These are phyloP conservation scores for Baryphthengus martii DNA, from an alignment of 2,113 vertebrate species.

Conservation along the genomic window DNA sequence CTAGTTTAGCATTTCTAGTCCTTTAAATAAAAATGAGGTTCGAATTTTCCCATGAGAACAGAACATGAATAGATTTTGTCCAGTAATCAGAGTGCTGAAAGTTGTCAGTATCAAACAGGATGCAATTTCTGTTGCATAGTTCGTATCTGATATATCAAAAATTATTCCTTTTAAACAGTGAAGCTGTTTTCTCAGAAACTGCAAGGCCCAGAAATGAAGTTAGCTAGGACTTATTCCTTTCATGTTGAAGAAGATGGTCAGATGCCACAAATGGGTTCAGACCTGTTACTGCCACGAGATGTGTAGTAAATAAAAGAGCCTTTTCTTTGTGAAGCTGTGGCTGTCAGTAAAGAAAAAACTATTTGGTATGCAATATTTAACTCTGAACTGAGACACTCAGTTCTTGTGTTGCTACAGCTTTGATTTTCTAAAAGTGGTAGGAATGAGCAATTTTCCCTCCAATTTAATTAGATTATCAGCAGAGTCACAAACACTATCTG, in stretches of 20 bases:
- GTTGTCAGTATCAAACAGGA: neutral
- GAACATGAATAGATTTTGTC: neutral
- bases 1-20: neutral
- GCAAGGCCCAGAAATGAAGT: neutral
- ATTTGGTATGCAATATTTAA: neutral
- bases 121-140: neutral
- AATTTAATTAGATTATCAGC: conserved; percentile 33
- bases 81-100: neutral
- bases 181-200: neutral
- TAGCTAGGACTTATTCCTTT: neutral
- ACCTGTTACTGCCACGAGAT: neutral
- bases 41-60: neutral
- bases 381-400: neutral
- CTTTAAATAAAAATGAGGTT: neutral
- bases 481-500: neutral
- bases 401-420: neutral
- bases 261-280: neutral
- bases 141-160: neutral
- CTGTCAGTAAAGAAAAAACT: neutral
- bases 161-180: neutral
- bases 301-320: neutral
- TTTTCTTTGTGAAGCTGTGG: neutral
- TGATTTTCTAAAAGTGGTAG: neutral
- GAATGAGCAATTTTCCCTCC: neutral
- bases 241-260: neutral